Evolutionary conservation across 2,113 vertebrate genomes (phyloP).

Genomic region (Nipponia nippon): DNA sequence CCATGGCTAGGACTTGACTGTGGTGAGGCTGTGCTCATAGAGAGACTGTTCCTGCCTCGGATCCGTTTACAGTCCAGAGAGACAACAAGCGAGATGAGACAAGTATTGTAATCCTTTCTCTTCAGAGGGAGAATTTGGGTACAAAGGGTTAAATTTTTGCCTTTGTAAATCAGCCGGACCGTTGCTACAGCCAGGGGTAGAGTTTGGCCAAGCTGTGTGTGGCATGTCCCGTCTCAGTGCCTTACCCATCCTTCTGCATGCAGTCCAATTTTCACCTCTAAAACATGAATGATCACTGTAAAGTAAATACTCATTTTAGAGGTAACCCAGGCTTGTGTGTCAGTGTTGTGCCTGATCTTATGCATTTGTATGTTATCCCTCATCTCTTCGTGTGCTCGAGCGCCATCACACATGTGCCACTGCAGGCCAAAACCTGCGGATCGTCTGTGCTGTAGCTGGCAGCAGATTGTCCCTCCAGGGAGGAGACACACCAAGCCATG

Average conservation of each 20-base stretch:
- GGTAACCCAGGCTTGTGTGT: not conserved
- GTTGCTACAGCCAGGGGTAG: not conserved
- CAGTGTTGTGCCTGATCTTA: not conserved
- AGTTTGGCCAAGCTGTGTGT: not conserved
- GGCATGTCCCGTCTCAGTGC: not conserved
- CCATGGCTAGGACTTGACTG: not conserved
- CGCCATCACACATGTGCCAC: rapidly evolving
- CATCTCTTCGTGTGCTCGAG: not conserved
- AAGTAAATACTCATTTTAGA: not conserved
- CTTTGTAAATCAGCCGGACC: not conserved
- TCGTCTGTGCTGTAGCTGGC: not conserved
- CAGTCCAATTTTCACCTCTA: not conserved
- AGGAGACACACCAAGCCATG: not conserved
- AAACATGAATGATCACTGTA: not conserved
- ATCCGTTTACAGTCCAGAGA: not conserved
- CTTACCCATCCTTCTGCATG: not conserved
- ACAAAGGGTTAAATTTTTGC: not conserved
- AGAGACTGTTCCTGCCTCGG: not conserved
- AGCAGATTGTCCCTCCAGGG: not conserved
- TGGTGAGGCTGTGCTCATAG: not conserved
- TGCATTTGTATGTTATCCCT: not conserved
- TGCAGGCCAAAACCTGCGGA: not conserved
- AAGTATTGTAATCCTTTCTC: not conserved
- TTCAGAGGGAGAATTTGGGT: not conserved
- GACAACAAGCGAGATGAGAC: not conserved